Base-by-base conservation (phyloP, 2,888 invertebrate species). In the Melolontha melolontha region DNA sequence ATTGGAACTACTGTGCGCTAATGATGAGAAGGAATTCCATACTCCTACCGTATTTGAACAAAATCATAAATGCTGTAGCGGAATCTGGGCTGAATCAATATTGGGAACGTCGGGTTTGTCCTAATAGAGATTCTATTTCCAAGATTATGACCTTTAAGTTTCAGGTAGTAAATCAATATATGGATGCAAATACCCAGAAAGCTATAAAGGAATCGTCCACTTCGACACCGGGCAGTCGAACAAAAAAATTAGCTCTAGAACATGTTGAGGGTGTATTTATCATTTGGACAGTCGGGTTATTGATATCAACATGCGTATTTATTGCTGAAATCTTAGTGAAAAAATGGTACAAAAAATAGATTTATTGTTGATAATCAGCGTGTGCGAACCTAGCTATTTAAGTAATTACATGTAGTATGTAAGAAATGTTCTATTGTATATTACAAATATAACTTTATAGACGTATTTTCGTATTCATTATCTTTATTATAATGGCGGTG, bases 21-120 rank as follows among this genome's bases (percentile, higher is more conserved):
- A 67, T 67, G 67, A 14, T 52, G 47, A 64, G 54, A 29, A 67
- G 64, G 49, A 67, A 64, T 44, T 67, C 67, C 2, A 64, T 67
- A 39, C 62, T 67, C 8, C 10, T 64, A 10, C 67, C 67, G 8
- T 52, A 22, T 7, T 11, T 67, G 6, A 49, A 67, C 12, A 44
- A 64, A 7, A n/a, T 67, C 16, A 64, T 67, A 14, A 27, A 54
- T 12, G 12, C 40, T 47, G 14, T 67, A n/a, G 42, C 54, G 5
- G 54, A 67, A 40, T 41, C 64, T 44, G 67, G 67, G 6, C 27
- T 67, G 54, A 17, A 40, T 0, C 14, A 42, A 7, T 22, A 40
- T 12, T 67, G 67, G 67, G 67, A 67, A 54, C 41, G 51, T 59
- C 62, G 50, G 41, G 67, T 67, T 41, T 42, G 42, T 22, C 22